Evolutionary conservation across 2,888 invertebrate species (phyloP), one percentile per base, ranked within the genome.

Genomic region (Seira musarum): DNA sequence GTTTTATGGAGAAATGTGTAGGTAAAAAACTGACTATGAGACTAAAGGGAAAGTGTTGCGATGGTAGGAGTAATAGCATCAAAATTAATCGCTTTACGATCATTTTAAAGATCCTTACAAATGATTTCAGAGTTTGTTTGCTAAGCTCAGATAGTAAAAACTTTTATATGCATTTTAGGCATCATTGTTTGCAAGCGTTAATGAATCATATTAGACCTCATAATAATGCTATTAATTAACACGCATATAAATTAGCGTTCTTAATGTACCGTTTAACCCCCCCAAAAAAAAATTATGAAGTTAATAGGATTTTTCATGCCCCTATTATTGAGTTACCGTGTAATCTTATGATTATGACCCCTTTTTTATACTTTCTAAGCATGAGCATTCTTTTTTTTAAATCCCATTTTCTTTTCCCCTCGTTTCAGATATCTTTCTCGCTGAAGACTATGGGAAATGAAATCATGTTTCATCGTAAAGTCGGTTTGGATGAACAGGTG

Each of bases 371-470:
- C n/a, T n/a, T n/a, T n/a, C n/a, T n/a, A n/a, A n/a, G n/a, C n/a
- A n/a, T n/a, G n/a, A n/a, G n/a, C n/a, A n/a, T n/a, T 49, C 21
- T 60, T 46, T 64, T 68, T 19, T 24, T 61, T 24, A 15, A 8
- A 15, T 70, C 65, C 68, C 21, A 61, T 57, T 80, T 65, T 57
- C 88, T 1, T 87, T 40, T 5, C 40, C 6, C 40, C 13, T 40
- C 40, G 6, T 89, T 84, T 88, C 89, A 87, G 91, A 89, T 90
- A 78, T 90, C 92, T 40, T 88, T 94, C 67, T 93, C 93, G 40
- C 88, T 94, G 78, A 93, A 93, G 88, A 90, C 97, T 68, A 97
- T 98, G 88, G 98, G 98, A 1, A 97, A 97, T 88, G 98, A 98
- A 88, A 90, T 97, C 82, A 93, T 93, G 72, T 95, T 93, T 88